These are phyloP conservation scores for Drosophila nr. perissopoda DNA, from an alignment of 2,888 invertebrate genomes.

Conservation along the genomic window DNA sequence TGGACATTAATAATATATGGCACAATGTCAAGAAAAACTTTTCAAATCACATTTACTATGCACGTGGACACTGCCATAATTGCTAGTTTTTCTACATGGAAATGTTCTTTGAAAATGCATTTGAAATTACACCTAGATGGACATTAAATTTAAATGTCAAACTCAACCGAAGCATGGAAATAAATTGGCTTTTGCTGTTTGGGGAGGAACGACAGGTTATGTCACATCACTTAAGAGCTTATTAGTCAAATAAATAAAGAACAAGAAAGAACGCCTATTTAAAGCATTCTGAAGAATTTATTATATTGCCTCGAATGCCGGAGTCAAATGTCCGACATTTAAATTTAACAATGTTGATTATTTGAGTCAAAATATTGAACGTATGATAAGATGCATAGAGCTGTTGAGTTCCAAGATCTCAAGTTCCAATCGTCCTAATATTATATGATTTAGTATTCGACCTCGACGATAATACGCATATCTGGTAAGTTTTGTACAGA, in stretches of 20 bases:
- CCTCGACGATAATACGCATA: not conserved
- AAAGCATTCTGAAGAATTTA: not conserved
- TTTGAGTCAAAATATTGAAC: not conserved
- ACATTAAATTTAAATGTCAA: not conserved
- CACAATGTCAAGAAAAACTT: constrained; percentile 11
- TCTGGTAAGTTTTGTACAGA: not conserved
- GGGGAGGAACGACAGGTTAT: not conserved
- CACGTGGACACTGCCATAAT: not conserved
- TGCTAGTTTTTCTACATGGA: not conserved
- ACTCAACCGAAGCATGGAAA: not conserved
- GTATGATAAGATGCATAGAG: not conserved
- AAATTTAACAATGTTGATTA: not conserved
- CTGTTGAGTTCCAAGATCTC: not conserved
- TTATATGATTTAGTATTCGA: not conserved
- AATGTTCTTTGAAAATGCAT: not conserved
- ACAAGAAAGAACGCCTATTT: not conserved
- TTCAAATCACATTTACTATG: not conserved
- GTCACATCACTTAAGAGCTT: not conserved
- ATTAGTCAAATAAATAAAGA: not conserved
- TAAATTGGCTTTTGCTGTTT: not conserved
- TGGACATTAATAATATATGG: constrained; percentile 34
- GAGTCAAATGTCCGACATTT: not conserved
- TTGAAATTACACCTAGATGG: not conserved
- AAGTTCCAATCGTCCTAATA: not conserved
- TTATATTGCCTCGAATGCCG: not conserved